Conservation (phyloP, 2,797 vertebrate species). For the Pseudomugil tenellus region DNA sequence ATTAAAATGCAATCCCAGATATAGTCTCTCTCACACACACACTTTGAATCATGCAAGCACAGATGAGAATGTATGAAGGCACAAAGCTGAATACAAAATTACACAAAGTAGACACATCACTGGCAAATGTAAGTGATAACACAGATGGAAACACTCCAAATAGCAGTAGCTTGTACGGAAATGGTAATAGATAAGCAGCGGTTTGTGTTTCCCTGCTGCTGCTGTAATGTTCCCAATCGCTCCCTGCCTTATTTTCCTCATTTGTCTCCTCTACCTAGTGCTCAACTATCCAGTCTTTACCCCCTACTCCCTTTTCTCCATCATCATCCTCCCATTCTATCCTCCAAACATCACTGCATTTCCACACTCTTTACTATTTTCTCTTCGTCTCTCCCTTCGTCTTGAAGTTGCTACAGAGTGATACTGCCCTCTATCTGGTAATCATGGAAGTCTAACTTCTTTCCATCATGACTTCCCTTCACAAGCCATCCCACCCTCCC, state of each 20-base stretch:
- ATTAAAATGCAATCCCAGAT: conserved; percentile 5
- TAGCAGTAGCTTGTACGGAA: conserved; percentile 25
- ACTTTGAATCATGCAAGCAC: not conserved
- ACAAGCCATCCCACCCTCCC: conserved; percentile 36
- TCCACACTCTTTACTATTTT: conserved; percentile 22
- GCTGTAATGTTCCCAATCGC: conserved; percentile 20
- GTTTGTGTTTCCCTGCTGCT: conserved; percentile 49
- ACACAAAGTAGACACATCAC: conserved; percentile 3
- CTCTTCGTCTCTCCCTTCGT: conserved; percentile 1
- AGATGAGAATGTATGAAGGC: not conserved
- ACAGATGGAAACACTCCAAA: conserved; percentile 18
- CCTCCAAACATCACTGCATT: conserved; percentile 12
- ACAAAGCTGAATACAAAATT: not conserved
- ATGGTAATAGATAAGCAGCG: conserved; percentile 32
- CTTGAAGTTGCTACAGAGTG: conserved; percentile 47
- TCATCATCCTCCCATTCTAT: conserved; percentile 24
- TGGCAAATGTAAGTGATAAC: conserved; percentile 1
- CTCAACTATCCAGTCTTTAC: conserved; percentile 15
- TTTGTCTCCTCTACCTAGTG: conserved; percentile 24
- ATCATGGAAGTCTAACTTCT: conserved; percentile 36
- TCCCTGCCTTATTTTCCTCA: conserved; percentile 1
- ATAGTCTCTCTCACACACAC: not conserved
- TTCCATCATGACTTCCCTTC: conserved; percentile 51
- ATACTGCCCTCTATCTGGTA: conserved; percentile 69
- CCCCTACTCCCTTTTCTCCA: conserved; percentile 14